Evolutionary conservation across 2,888 invertebrate species (phyloP).

Genomic region (Drosophila nigritarsus): DNA sequence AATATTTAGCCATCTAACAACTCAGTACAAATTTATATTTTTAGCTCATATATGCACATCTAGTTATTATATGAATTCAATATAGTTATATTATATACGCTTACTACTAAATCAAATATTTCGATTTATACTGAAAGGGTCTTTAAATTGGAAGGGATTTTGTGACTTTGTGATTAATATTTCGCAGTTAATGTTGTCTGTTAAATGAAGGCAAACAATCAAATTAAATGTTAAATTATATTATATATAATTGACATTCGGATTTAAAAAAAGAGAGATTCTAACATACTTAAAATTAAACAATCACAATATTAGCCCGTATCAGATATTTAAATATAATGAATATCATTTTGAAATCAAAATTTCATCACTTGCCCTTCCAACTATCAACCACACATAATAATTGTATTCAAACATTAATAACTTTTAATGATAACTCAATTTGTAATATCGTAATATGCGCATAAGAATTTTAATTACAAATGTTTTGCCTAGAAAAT

Average conservation of each 20-base stretch:
- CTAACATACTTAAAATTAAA: neutral
- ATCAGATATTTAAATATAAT: neutral
- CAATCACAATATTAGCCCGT: neutral
- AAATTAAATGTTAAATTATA: too few relatives aligned
- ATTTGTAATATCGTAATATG: slow-evolving; percentile 7
- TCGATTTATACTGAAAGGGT: slow-evolving; percentile 8
- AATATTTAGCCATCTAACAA: slow-evolving; percentile 39
- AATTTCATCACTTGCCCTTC: slow-evolving; percentile 1
- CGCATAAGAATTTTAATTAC: slow-evolving; percentile 7
- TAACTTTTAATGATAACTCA: slow-evolving; percentile 15
- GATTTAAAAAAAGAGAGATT: neutral
- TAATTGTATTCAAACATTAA: slow-evolving; percentile 20
- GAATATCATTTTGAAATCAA: neutral
- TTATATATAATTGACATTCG: neutral
- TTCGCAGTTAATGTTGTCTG: neutral
- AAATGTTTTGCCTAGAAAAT: slow-evolving; percentile 14
- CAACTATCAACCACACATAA: slow-evolving; percentile 25
- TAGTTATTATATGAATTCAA: slow-evolving; percentile 27
- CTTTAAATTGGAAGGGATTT: slow-evolving; percentile 23
- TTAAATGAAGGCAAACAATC: neutral
- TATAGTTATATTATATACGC: slow-evolving; percentile 6
- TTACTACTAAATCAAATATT: slow-evolving; percentile 32
- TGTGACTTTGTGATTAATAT: neutral
- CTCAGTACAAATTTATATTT: slow-evolving; percentile 60
- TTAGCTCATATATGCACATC: slow-evolving; percentile 39